Conservation (phyloP, 2,113 vertebrate species). For the Rattus rattus region DNA sequence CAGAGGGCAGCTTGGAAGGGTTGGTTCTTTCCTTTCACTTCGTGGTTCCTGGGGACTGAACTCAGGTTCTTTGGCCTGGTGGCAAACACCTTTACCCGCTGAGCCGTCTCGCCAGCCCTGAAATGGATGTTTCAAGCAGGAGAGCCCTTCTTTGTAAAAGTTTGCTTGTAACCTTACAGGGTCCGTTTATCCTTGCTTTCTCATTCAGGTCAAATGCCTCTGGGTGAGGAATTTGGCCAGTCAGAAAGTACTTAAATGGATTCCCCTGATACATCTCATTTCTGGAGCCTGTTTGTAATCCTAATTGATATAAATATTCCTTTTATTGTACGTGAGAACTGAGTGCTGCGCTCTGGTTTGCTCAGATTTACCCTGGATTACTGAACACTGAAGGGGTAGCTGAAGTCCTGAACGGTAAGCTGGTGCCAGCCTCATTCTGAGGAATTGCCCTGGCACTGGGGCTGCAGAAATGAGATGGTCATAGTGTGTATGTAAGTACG, state of each 20-base stretch:
- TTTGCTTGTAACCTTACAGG: neutral
- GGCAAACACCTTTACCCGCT: neutral
- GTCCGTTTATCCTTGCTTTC: neutral
- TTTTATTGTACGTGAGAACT: neutral
- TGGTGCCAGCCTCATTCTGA: neutral
- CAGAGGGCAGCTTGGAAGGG: neutral
- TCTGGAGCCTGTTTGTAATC: slow-evolving; percentile 28
- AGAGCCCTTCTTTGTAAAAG: neutral
- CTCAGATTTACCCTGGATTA: neutral
- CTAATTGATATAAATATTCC: neutral
- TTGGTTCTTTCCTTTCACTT: neutral
- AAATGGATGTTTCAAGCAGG: neutral
- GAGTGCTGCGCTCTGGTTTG: neutral
- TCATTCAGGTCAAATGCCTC: slow-evolving; percentile 11
- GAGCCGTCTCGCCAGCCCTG: neutral
- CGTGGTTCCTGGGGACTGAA: neutral
- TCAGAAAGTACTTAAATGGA: slow-evolving; percentile 33
- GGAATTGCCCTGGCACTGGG: neutral
- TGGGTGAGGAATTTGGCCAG: slow-evolving; percentile 33
- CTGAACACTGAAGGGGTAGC: neutral
- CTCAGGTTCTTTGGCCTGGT: neutral
- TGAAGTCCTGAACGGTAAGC: neutral
- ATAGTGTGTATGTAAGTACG: neutral
- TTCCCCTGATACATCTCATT: slow-evolving; percentile 6
- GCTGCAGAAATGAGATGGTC: neutral